Evolutionary conservation across 2,888 invertebrate species (phyloP), one percentile per base, ranked within the genome.

Genomic region (Abscondita cerata): DNA sequence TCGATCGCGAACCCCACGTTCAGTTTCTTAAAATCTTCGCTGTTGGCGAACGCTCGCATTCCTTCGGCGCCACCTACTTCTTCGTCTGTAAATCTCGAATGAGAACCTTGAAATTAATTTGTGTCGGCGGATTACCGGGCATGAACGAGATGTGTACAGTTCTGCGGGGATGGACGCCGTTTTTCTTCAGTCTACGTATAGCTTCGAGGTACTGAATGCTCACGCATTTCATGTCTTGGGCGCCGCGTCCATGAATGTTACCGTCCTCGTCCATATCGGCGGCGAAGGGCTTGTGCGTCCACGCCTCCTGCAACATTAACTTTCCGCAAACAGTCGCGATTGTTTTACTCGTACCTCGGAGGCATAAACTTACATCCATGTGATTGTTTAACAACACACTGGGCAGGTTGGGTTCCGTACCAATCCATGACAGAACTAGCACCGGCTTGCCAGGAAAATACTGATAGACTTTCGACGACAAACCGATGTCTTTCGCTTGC

Each of bases 281-380:
- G 66, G 86, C 88, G 78, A 97, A 98, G 2, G 97, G 96, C 16
- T 91, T 91, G 76, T 93, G 86, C 0, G 86, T 92, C 97, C 97
- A 97, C 74, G 5, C 15, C 4, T 15, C 15, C 41, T 41, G 3
- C 3, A 41, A 41, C 25, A 25, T 6, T 4, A 25, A 25, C 25
- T 25, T 4, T 25, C 25, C 6, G n/a, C n/a, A n/a, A n/a, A n/a
- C n/a, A n/a, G 9, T 44, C 18, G 25, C 8, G 16, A 8, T 18
- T 44, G 19, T 20, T 8, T n/a, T n/a, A n/a, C n/a, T n/a, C 33
- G 12, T 13, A 60, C 60, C 59, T 87, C 85, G 75, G 90, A 94
- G 0, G 95, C 95, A 1, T 96, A 95, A 1, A 96, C 96, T n/a
- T 1, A 96, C 96, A 77, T 97, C 96, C 86, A 93, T 95, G 75